phyloP scores from a whole-genome alignment of 2,888 invertebrate genomes.

The Heliconius ethilla region DNA sequence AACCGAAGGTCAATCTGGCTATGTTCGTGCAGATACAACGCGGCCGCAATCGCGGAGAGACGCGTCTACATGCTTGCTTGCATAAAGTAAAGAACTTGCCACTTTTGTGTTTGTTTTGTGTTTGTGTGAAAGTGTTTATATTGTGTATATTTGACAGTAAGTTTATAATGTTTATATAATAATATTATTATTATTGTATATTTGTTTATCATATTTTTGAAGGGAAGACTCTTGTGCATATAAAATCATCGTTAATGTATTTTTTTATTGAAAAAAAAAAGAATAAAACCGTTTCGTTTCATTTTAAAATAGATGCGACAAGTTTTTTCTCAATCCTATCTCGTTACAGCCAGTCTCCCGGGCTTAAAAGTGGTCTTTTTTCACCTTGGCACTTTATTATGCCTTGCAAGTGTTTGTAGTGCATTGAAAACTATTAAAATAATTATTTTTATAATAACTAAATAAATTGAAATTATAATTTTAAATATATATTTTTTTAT shows the following conservation, averaged over 20 bases:
- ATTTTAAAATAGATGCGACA: slow-evolving; percentile 50
- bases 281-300: slow-evolving; percentile 43
- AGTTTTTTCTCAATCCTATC: slow-evolving; percentile 45
- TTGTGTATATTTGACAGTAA: slow-evolving; percentile 1
- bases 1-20: slow-evolving; percentile 69
- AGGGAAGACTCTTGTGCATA: neutral
- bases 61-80: slow-evolving; percentile 44
- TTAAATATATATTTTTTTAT: neutral
- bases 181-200: neutral
- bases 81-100: slow-evolving; percentile 2
- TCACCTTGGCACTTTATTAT: slow-evolving; percentile 40
- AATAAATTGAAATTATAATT: neutral
- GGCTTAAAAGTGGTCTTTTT: slow-evolving; percentile 51
- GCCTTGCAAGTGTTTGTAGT: neutral
- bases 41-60: slow-evolving; percentile 48
- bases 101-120: slow-evolving; percentile 21
- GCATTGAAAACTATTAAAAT: too few species aligned
- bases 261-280: slow-evolving; percentile 35
- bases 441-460: neutral
- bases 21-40: slow-evolving; percentile 59
- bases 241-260: slow-evolving; percentile 37
- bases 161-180: neutral
- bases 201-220: neutral
- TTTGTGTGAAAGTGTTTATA: slow-evolving; percentile 19
- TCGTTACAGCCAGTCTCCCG: slow-evolving; percentile 49